Evolutionary conservation across 2,888 invertebrate genomes (phyloP), one percentile per base, ranked within the genome.

Genomic region (Acrobasis consociella): DNA sequence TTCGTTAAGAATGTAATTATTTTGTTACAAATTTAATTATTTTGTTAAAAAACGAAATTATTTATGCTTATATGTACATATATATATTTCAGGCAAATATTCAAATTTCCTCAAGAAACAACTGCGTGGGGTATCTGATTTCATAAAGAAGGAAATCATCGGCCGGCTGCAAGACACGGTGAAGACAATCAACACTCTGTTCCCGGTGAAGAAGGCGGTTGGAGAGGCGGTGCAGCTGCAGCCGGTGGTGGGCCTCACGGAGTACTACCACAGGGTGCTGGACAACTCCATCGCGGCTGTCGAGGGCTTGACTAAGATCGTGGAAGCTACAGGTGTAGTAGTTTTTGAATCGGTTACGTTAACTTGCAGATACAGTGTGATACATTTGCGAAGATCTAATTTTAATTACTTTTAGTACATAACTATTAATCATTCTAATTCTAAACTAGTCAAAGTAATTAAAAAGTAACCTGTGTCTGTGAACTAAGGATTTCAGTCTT

Each of bases 301-400:
- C 1, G 93, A 93, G 67, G 93, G 91, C 11, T 81, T 95, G 5
- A 77, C 86, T 2, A 93, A 94, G 77, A 92, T 95, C 11, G 91
- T 93, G 9, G 94, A 95, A 82, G 94, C 93, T 61, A 93, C 95
- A 69, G 91, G 94, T 94, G 58, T 62, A 49, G 31, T 31, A 31
- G 31, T 31, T 31, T 31, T 2, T 31, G 31, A 31, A 31, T 31
- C 31, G 7, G 5, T 31, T 31, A 5, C 7, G 31, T 31, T 31
- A 31, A 7, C 31, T 31, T 31, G 31, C 7, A 31, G 31, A 5
- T 31, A 7, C 31, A 31, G 31, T 22, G 31, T 31, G 31, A 31
- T 5, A 2, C 22, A 5, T 22, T 31, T 31, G 31, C 31, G 31
- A 31, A 31, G 31, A 2, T 22, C 22, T 22, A 2, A 22, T 22